Base-by-base conservation (phyloP, 1,140 invertebrate species). In the Listronotus bonariensis region DNA sequence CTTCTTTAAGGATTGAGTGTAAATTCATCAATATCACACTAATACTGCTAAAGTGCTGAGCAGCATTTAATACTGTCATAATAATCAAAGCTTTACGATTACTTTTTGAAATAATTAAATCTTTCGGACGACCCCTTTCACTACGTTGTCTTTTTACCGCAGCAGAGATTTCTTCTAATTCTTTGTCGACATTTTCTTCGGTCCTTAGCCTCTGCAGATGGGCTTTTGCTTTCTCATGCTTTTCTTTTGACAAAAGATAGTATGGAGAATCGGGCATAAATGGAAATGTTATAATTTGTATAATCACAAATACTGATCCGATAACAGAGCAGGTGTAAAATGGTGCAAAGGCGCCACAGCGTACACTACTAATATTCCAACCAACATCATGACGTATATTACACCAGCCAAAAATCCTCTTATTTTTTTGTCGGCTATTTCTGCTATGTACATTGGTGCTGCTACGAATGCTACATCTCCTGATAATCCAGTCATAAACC, bases 1-100 rank as follows among this genome's bases (percentile, higher is more conserved):
- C 74, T 36, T 69, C 70, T 57, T 71, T 74, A 38, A 80, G 81
- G 73, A 81, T 85, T 0, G 75, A 73, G 7, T 82, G 80, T 0
- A 84, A 76, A 65, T 85, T 86, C 70, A 85, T 86, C 65, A 85
- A 78, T n/a, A 87, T 79, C 2, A 82, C 84, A 70, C 84, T 78
- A 15, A 81, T 77, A 46, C 80, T 80, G 58, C 77, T 77, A n/a
- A 81, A 75, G 69, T 83, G 81, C 67, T 86, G 85, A 57, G 85
- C 80, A 59, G 80, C 75, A 78, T 86, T 83, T 45, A 87, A 73
- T 0, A 77, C 77, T 20, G 84, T 63, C 71, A 76, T 75, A n/a
- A 75, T 74, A 9, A 72, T 61, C 10, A 75, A 41, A n/a, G 67
- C 73, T 63, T 72, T 72, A 10, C 72, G 40, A 42, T 75, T 75